These are phyloP conservation scores for Phoebastria nigripes DNA, from an alignment of 2,797 vertebrate species.

Conservation along the genomic window DNA sequence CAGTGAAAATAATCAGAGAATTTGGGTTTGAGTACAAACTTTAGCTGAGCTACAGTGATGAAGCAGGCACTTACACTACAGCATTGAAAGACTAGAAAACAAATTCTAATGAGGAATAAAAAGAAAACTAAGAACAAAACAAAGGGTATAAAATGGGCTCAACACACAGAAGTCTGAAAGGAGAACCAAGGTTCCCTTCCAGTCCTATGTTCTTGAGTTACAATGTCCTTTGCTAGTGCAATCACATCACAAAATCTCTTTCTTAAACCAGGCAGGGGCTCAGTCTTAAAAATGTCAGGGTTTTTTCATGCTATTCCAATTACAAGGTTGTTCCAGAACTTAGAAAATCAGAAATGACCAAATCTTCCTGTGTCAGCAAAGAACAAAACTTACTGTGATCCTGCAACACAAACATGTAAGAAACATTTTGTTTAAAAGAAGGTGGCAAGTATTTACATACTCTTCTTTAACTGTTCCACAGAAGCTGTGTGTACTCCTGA, in stretches of 20 bases:
- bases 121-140: neutral
- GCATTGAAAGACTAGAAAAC: neutral
- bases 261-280: neutral
- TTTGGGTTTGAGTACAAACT: neutral
- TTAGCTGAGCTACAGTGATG: neutral
- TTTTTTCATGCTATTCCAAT: neutral
- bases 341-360: neutral
- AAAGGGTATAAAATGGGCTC: neutral
- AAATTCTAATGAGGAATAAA: neutral
- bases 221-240: neutral
- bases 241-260: neutral
- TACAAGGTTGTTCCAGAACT: neutral
- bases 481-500: neutral
- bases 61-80: neutral
- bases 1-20: neutral
- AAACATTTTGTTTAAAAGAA: neutral
- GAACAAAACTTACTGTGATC: neutral
- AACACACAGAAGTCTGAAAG: neutral
- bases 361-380: neutral
- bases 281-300: neutral
- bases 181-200: neutral
- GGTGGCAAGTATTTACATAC: neutral
- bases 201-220: neutral
- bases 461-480: neutral
- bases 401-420: neutral